Conservation (phyloP, 92 coral and sea anemone species). For the Palythoa grandis region DNA sequence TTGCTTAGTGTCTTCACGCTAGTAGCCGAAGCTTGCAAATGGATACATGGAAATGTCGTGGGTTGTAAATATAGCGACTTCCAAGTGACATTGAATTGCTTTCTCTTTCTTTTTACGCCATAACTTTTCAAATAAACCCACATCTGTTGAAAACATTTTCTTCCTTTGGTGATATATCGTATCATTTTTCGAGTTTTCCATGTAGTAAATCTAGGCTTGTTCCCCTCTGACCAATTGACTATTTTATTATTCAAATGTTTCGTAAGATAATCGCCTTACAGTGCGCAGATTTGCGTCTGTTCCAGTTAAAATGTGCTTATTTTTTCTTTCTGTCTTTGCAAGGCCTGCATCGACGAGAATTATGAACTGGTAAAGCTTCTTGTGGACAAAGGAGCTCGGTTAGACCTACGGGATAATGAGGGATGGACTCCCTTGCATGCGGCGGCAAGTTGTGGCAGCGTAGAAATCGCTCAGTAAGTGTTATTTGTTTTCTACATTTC, state of each 20-base stretch:
- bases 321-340: conserved; percentile 48
- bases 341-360: conserved; percentile 99
- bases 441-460: conserved; percentile 98
- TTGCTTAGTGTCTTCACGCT: conserved; percentile 14
- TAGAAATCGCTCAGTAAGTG: conserved; percentile 98
- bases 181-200: conserved; percentile 40
- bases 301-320: conserved; percentile 53
- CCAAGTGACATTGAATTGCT: conserved; percentile 31
- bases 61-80: conserved; percentile 51
- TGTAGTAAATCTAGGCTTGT: conserved; percentile 44
- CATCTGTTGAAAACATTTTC: conserved; percentile 24
- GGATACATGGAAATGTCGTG: conserved; percentile 61
- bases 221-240: conserved; percentile 41
- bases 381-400: conserved; percentile 88
- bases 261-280: conserved; percentile 59
- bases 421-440: conserved; percentile 99
- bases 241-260: conserved; percentile 61
- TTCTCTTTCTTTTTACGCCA: conserved; percentile 21
- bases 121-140: background rate
- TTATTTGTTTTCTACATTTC: conserved; percentile 59
- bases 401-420: conserved; percentile 95
- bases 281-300: conserved; percentile 73
- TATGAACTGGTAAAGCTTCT: conserved; percentile 86
- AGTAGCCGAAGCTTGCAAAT: conserved; percentile 51
- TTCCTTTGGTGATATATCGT: conserved; percentile 31